phyloP scores from a whole-genome alignment of 2,113 vertebrate species.

The Hippocampus comes region DNA sequence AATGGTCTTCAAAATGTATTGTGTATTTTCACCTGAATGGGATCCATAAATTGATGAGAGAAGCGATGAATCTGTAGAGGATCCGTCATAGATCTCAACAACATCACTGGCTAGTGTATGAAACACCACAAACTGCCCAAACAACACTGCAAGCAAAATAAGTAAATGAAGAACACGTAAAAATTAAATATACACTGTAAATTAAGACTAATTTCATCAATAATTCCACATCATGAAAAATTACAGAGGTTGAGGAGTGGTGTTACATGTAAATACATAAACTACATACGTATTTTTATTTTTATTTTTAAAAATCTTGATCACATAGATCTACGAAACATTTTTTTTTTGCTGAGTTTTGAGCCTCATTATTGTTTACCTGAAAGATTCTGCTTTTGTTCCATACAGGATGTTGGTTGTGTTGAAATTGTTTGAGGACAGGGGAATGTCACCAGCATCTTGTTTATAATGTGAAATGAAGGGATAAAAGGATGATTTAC shows the following conservation, averaged over 20 bases:
- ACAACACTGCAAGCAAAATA: conserved; percentile 79
- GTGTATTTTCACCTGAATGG: conserved; percentile 83
- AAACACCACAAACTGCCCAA: conserved; percentile 98
- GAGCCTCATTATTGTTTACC: background rate
- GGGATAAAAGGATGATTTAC: too few relatives aligned
- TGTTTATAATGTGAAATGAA: background rate
- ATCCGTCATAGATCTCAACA: conserved; percentile 90
- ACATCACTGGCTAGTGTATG: conserved; percentile 89
- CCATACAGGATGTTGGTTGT: background rate
- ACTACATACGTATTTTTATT: background rate
- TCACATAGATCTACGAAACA: background rate
- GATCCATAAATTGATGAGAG: conserved; percentile 93
- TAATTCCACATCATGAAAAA: background rate
- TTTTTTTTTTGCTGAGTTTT: too few relatives aligned
- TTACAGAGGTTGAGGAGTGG: background rate
- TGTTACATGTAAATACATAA: background rate
- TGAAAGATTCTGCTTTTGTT: background rate
- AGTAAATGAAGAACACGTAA: background rate
- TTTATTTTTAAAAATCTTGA: background rate
- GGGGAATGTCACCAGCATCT: background rate
- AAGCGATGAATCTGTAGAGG: conserved; percentile 83
- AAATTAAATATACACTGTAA: background rate
- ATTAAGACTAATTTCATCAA: background rate
- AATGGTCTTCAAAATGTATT: background rate
- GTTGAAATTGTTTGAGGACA: background rate